phyloP scores from a whole-genome alignment of 2,113 vertebrate genomes.

The Pongo abelii region DNA sequence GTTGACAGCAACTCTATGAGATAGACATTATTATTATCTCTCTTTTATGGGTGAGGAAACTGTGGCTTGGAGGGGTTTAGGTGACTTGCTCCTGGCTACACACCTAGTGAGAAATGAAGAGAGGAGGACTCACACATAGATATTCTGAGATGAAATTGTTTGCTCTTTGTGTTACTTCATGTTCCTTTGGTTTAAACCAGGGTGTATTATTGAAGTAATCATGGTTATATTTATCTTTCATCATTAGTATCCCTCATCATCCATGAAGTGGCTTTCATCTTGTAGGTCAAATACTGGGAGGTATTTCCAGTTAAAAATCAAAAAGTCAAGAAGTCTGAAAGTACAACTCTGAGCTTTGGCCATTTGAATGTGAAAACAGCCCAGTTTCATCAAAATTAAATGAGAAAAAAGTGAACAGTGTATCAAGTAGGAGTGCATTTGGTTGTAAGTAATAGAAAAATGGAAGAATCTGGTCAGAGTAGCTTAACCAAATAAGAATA shows the following conservation, averaged over 20 bases:
- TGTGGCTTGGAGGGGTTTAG: neutral
- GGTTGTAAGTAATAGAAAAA: neutral
- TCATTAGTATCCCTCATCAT: neutral
- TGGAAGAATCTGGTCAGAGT: neutral
- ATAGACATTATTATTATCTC: neutral
- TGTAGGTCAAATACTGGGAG: neutral
- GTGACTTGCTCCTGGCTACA: neutral
- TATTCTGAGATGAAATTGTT: neutral
- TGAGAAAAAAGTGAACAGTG: neutral
- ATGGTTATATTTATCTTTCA: neutral
- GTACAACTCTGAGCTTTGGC: neutral
- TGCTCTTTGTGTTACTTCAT: neutral
- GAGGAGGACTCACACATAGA: neutral
- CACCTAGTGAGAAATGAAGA: neutral
- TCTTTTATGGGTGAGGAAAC: neutral
- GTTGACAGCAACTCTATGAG: neutral
- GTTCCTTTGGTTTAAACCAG: neutral
- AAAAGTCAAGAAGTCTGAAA: conserved; percentile 3
- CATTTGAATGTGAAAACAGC: neutral
- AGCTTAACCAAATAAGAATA: neutral
- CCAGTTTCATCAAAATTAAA: neutral
- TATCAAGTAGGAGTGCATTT: neutral
- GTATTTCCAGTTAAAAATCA: conserved; percentile 4
- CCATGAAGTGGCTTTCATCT: neutral
- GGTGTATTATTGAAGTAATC: neutral